These are phyloP conservation scores for Reticulitermes speratus DNA, from an alignment of 1,140 invertebrate species.

Conservation along the genomic window DNA sequence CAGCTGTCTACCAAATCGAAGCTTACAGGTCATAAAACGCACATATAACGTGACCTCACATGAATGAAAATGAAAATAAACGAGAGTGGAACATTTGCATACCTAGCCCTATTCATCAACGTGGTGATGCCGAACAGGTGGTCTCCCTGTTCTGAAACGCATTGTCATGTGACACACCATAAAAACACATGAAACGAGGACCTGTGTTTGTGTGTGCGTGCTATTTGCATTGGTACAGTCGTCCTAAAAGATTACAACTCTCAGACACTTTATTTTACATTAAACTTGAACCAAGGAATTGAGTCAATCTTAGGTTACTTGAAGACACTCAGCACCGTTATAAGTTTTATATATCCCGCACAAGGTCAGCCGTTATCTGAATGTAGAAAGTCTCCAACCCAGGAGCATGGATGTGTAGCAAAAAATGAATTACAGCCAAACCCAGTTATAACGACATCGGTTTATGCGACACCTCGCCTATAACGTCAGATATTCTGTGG, in stretches of 20 bases:
- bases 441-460: too few species aligned
- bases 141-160: not conserved
- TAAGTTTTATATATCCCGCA: too few species aligned
- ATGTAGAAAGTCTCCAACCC: too few species aligned
- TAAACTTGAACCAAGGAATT: not conserved
- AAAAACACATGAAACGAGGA: constrained; percentile 2
- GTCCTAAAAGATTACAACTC: not conserved
- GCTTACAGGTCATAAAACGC: not conserved
- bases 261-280: not conserved
- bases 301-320: too few species aligned
- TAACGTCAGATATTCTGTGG: too few species aligned
- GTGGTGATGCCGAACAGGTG: not conserved
- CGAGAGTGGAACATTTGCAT: not conserved
- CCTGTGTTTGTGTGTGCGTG: not conserved
- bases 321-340: too few species aligned
- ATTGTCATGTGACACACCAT: not conserved
- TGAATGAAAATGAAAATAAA: constrained; percentile 12
- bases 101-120: not conserved
- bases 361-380: too few species aligned
- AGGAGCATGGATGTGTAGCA: too few species aligned
- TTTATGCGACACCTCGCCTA: too few species aligned
- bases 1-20: not conserved
- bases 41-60: not conserved
- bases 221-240: constrained; percentile 18
- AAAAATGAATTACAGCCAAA: too few species aligned